Evolutionary conservation across 1,140 invertebrate genomes (phyloP).

Genomic region (Diachasma alloeum): DNA sequence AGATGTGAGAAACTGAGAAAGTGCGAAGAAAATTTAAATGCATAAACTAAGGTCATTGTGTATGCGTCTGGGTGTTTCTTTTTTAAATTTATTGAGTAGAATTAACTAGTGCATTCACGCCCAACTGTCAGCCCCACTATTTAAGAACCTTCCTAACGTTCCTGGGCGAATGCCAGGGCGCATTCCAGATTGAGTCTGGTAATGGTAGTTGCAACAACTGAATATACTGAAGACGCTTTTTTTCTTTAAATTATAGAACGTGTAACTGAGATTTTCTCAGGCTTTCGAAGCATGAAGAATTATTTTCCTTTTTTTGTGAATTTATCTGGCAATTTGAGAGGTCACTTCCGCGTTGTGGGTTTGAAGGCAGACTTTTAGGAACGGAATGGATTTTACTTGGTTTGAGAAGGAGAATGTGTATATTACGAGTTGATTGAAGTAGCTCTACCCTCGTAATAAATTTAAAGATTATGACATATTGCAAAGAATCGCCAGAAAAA

Average conservation of each 20-base stretch:
- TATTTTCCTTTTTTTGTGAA: background rate
- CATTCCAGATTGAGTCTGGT: constrained; percentile 24
- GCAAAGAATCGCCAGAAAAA: too few relatives aligned
- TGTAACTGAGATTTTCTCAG: background rate
- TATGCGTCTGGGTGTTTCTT: background rate
- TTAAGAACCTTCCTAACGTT: constrained; percentile 11
- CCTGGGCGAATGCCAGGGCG: constrained; percentile 15
- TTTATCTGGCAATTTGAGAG: background rate
- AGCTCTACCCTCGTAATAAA: too few relatives aligned
- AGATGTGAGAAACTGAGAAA: background rate
- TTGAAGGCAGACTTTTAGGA: background rate
- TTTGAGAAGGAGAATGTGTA: background rate
- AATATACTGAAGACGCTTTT: background rate
- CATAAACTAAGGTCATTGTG: background rate
- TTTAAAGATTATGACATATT: too few relatives aligned
- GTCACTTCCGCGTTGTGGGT: background rate
- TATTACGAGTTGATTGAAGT: background rate
- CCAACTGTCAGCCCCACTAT: constrained; percentile 1
- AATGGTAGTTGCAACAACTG: constrained; percentile 6
- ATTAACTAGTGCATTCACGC: constrained; percentile 2
- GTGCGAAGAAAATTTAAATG: background rate
- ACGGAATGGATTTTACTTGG: constrained; percentile 10
- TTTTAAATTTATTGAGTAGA: background rate
- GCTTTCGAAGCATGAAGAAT: background rate
- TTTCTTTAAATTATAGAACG: background rate